Base-by-base conservation (phyloP, 2,797 vertebrate genomes). In the Odontamblyopus rebecca region DNA sequence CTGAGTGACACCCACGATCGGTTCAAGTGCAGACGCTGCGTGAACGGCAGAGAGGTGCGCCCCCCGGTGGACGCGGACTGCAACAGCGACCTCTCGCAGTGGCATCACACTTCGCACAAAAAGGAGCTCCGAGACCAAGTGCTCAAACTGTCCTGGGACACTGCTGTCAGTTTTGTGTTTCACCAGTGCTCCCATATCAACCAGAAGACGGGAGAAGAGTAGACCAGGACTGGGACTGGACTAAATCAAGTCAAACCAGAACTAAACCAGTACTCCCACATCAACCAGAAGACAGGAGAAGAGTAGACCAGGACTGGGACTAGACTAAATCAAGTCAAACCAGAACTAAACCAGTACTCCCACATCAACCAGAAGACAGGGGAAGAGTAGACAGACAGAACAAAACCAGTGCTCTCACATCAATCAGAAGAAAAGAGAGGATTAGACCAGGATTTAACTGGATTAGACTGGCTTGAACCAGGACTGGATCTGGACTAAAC, bases 1-100 rank as follows among this genome's bases (percentile, higher is more conserved):
- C 65, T 81, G 73, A 98, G 97, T 23, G 98, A 99, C 86, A 99
- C 98, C 0, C 97, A 99, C 9, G 95, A 97, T 89, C 98, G 97
- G 90, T 95, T 99, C 85, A 95, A 93, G 57, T 99, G 98, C 75
- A 87, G 89, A 2, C 96, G 97, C 72, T 99, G 98, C 69, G 95
- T 98, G 69, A 98, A 98, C 0, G 90, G 92, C 38, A 93, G 84
- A 59, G 95, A 98, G 90, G 93, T 95, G 0, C 82, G 94, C 19
- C 91, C 94, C 0, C 97, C 97, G 51, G 89, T 95, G 0, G 93
- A 94, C 12, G 89, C 94, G 0, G 97, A 99, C 90, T 98, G 97
- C 35, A 98, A 96, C 68, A 95, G 96, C 2, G 94, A 98, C 86
- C 88, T 99, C n/a, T 96, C 97, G 16, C 96, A 96, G 83, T 99